Percentiles rank a stretch among this genome's conserved stretches.
phyloP scores from a whole-genome alignment of 2,113 vertebrate genomes.

The human (Homo sapiens) region GRCh38 chr20:55570501-55571000 shows the following conservation, averaged over 20 bases:
- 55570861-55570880: background rate
- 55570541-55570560: background rate
- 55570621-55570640: background rate
- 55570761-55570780: background rate
- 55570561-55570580: background rate
- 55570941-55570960: background rate
- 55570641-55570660: background rate
- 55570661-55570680: background rate
- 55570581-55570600: background rate
- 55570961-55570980: background rate
- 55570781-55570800: background rate
- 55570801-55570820: background rate
- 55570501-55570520: background rate
- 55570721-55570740: background rate
- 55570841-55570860: background rate
- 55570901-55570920: background rate
- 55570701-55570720: fast-evolving
- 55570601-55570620: background rate
- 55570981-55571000: background rate
- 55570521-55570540: background rate
- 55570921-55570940: background rate
- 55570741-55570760: background rate
- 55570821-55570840: background rate
- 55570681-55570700: background rate
- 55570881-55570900: background rate